phyloP scores from a whole-genome alignment of 2,113 vertebrate species.

The Isichthys henryi region DNA sequence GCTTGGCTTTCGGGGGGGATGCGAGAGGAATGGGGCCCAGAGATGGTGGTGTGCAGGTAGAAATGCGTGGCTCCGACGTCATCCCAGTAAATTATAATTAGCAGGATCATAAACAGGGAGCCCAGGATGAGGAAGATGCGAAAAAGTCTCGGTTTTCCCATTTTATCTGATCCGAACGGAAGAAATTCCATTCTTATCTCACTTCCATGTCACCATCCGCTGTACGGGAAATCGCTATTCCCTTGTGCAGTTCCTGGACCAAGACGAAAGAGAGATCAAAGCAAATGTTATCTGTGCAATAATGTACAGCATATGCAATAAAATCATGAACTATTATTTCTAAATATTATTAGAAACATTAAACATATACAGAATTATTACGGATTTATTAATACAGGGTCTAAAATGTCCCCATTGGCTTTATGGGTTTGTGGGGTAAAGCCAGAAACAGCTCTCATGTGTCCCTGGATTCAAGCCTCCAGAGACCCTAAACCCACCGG shows the following conservation, averaged over 20 bases:
- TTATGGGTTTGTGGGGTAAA: not conserved
- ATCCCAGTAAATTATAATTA: conserved; percentile 97
- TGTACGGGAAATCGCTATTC: conserved; percentile 12
- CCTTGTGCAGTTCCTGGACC: not conserved
- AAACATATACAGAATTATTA: not conserved
- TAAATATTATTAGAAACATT: not conserved
- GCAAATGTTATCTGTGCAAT: not conserved
- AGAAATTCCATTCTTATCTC: conserved; percentile 41
- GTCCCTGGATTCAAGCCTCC: not conserved
- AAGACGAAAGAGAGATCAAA: not conserved
- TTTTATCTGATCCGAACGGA: conserved; percentile 52
- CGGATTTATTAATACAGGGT: not conserved
- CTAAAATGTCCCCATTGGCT: not conserved
- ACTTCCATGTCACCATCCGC: conserved; percentile 39
- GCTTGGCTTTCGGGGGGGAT: conserved; percentile 41
- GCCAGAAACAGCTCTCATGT: not conserved
- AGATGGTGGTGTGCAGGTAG: conserved; percentile 74
- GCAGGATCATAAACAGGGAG: conserved; percentile 82
- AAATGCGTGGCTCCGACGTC: conserved; percentile 79
- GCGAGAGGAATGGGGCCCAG: conserved; percentile 59
- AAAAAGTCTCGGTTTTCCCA: conserved; percentile 83
- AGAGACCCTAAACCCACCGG: not conserved
- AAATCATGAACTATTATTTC: not conserved
- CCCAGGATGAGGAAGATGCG: conserved; percentile 80
- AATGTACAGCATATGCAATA: not conserved